Evolutionary conservation across 2,888 invertebrate species (phyloP), one percentile per base, ranked within the genome.

Genomic region (Brassicogethes aeneus): DNA sequence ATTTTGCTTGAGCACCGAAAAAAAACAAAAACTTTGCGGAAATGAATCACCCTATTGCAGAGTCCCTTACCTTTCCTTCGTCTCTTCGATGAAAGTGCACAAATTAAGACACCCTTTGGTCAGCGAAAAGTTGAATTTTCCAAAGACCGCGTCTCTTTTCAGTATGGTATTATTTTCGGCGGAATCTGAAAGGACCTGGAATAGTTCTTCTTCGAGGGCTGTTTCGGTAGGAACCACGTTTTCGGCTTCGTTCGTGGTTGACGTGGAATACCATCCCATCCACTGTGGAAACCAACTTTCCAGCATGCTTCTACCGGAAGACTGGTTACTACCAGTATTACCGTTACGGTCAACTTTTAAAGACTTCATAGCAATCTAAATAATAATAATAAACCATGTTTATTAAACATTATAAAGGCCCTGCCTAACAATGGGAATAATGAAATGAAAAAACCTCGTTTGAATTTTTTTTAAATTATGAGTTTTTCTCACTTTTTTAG

Each of bases 251-350:
- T 54, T 47, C 10, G 47, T 47, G 1, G 61, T 45, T 1, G 66
- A 53, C 3, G 35, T 34, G 53, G 73, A 75, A 59, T 89, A 88
- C 91, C 92, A 92, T 13, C 88, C 88, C 77, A 84, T 82, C 92
- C 92, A 93, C 56, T 86, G 85, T 3, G 93, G 93, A 70, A 94
- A 93, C 92, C 92, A 93, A 52, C 85, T 82, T 44, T 87, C 82
- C 37, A 94, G 51, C 71, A 92, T 79, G 43, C 82, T 82, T 46
- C 81, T 78, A 0, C 85, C 84, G 16, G 50, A 37, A 14, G 13
- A 42, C 72, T 70, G 69, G 1, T 69, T 76, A 41, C 57, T 54
- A 3, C 47, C 54, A 62, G 55, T 64, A 17, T 64, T 67, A 2
- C 62, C 59, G 45, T 56, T 60, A 42, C 72, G n/a, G n/a, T n/a